phyloP scores from a whole-genome alignment of 2,888 invertebrate genomes.

The Alitta virens region DNA sequence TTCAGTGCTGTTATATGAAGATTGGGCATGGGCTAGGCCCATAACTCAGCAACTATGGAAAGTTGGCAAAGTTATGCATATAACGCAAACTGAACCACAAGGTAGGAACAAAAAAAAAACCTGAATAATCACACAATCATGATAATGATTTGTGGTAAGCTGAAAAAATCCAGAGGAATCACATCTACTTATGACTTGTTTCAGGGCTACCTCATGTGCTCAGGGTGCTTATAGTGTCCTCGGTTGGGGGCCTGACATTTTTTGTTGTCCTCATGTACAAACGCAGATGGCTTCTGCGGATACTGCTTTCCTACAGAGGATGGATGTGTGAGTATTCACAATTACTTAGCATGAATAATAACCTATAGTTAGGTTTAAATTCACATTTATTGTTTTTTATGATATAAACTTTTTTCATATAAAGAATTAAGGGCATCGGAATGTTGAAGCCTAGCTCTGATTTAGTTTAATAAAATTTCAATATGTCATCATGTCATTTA shows the following conservation, averaged over 20 bases:
- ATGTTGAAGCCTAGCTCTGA: too few relatives aligned
- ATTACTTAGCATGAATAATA: neutral
- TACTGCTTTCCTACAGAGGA: conserved; percentile 44
- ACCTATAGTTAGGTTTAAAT: neutral
- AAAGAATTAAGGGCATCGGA: too few relatives aligned
- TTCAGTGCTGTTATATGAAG: conserved; percentile 47
- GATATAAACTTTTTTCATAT: too few relatives aligned
- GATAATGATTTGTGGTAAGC: too few relatives aligned
- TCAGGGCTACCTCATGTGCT: conserved; percentile 41
- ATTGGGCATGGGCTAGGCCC: conserved; percentile 43
- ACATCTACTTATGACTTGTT: too few relatives aligned
- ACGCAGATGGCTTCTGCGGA: conserved; percentile 55
- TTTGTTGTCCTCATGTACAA: conserved; percentile 57
- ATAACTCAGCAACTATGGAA: conserved; percentile 43
- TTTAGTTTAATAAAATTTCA: too few relatives aligned
- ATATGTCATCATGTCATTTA: too few relatives aligned
- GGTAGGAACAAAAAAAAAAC: too few relatives aligned
- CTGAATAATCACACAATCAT: too few relatives aligned
- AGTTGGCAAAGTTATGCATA: conserved; percentile 27
- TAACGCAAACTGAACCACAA: too few relatives aligned
- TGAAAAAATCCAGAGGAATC: too few relatives aligned
- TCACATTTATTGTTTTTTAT: neutral
- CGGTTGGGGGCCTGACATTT: conserved; percentile 54
- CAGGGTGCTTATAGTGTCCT: conserved; percentile 50
- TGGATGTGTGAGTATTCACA: conserved; percentile 54